Percentiles rank a stretch among this genome's conserved stretches.
Conservation (phyloP, 1,140 invertebrate genomes). For the Pseudomyrmex flavicornis region DNA sequence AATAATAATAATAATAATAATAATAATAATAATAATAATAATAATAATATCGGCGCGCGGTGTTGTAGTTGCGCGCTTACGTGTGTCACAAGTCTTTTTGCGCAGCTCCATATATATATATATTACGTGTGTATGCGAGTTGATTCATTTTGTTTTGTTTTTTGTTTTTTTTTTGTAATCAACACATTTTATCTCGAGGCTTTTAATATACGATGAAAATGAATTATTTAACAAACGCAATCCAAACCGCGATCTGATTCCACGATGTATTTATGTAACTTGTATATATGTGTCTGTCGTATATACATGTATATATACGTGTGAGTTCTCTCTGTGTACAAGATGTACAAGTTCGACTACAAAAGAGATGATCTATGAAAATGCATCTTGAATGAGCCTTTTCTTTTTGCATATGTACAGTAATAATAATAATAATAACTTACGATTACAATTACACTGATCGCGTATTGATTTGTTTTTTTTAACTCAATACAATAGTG, state of each 20-base stretch:
- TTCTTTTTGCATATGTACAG: slow-evolving; percentile 71
- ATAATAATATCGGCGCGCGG: slow-evolving; percentile 68
- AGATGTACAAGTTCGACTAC: slow-evolving; percentile 67
- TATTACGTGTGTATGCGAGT: slow-evolving; percentile 6
- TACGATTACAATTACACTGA: slow-evolving; percentile 62
- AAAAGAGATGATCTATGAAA: slow-evolving; percentile 73
- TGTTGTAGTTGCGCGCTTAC: background rate
- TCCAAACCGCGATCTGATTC: slow-evolving; percentile 26
- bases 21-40: slow-evolving; percentile 40
- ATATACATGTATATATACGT: background rate
- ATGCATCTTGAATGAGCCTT: slow-evolving; percentile 69
- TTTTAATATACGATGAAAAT: slow-evolving; percentile 17
- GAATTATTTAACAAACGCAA: slow-evolving; percentile 53
- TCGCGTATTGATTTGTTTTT: slow-evolving; percentile 20
- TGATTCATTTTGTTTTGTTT: slow-evolving; percentile 3
- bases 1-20: slow-evolving; percentile 58
- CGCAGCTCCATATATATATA: background rate
- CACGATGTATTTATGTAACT: slow-evolving; percentile 24
- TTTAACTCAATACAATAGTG: slow-evolving; percentile 20
- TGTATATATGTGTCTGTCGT: background rate
- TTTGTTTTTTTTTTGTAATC: background rate
- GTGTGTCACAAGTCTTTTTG: slow-evolving; percentile 17
- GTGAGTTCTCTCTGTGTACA: slow-evolving; percentile 2
- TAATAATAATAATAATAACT: slow-evolving; percentile 44
- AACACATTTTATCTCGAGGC: slow-evolving; percentile 45